Evolutionary conservation across 2,113 vertebrate species (phyloP).

Genomic region (Eubucco bourcierii): DNA sequence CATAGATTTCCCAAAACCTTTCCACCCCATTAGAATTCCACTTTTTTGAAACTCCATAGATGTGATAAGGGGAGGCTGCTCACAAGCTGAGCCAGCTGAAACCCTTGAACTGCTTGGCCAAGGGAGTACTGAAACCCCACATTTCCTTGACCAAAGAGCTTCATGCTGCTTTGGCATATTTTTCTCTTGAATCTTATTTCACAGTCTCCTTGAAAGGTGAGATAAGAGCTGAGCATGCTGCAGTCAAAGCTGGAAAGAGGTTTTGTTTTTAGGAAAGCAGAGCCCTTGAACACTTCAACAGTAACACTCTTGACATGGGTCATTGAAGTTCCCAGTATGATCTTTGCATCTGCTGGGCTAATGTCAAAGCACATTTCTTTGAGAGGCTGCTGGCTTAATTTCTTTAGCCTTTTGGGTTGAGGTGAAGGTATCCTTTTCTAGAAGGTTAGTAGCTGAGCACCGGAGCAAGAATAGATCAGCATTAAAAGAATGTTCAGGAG

Average conservation of each 20-base stretch:
- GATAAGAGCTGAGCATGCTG: background rate
- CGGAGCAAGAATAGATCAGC: background rate
- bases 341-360: background rate
- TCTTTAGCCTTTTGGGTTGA: background rate
- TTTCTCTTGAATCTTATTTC: background rate
- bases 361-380: background rate
- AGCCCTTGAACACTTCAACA: background rate
- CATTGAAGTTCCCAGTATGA: background rate
- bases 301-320: background rate
- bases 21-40: background rate
- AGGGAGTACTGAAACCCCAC: background rate
- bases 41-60: background rate
- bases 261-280: background rate
- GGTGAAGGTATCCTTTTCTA: background rate
- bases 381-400: background rate
- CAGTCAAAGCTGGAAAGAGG: background rate
- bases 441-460: background rate
- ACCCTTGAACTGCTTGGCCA: background rate
- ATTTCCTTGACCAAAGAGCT: background rate
- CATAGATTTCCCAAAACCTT: background rate
- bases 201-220: background rate
- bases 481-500: background rate
- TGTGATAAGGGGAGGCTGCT: background rate
- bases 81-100: background rate
- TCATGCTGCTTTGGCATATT: background rate